A percentile compares a stretch with the other conserved stretches of the same genome.
phyloP scores from a whole-genome alignment of 37 sponge, comb jelly and placozoan species.

The Eunapius fragilis region DNA sequence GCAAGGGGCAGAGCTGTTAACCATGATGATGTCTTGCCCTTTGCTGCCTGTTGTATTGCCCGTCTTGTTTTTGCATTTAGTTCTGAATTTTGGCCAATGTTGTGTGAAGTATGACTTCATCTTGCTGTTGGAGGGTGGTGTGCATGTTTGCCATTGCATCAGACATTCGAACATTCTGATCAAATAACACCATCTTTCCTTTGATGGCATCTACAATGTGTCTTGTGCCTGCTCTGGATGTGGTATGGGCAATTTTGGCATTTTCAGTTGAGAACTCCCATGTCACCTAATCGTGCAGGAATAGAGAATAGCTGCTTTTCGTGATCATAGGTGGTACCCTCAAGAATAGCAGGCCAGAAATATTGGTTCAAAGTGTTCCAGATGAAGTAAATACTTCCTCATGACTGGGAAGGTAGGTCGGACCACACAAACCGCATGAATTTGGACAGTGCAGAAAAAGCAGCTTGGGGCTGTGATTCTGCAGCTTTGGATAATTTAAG shows the following conservation, averaged over 20 bases:
- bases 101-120: constrained; percentile 2
- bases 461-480: constrained; percentile 19
- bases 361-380: too few relatives aligned
- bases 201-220: constrained; percentile 22
- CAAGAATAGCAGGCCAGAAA: neutral
- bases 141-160: neutral
- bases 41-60: constrained; percentile 16
- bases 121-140: neutral
- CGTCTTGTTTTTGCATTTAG: constrained; percentile 17
- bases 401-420: constrained; percentile 21
- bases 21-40: constrained; percentile 41
- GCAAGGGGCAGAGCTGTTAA: constrained; percentile 20
- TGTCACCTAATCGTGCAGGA: constrained; percentile 4
- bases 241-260: neutral
- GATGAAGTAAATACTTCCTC: constrained; percentile 9
- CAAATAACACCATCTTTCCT: neutral
- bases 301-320: constrained; percentile 10
- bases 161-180: neutral
- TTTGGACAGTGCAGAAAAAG: constrained; percentile 18
- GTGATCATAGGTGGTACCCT: constrained; percentile 1
- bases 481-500: neutral
- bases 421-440: constrained; percentile 31
- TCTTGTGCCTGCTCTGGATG: neutral
- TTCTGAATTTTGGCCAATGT: neutral
- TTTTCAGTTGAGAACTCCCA: constrained; percentile 5